Evolutionary conservation across 1,140 invertebrate genomes (phyloP).

Genomic region (Cydia splendana): DNA sequence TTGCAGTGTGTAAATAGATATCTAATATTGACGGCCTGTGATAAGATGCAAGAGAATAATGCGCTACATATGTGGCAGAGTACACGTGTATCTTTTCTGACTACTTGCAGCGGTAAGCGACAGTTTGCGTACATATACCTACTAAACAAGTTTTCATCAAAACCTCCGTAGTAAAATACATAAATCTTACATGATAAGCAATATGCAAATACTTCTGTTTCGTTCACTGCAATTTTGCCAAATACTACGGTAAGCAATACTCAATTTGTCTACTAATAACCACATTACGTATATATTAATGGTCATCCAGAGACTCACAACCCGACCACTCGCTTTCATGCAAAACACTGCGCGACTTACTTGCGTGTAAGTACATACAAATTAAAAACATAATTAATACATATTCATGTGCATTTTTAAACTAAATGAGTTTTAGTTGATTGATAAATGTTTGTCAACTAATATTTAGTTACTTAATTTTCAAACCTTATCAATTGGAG

Average conservation of each 20-base stretch:
- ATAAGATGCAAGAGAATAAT: slow-evolving; percentile 2
- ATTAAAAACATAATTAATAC: slow-evolving; percentile 46
- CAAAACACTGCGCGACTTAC: slow-evolving; percentile 53
- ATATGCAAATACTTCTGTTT: slow-evolving; percentile 42
- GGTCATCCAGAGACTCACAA: slow-evolving; percentile 46
- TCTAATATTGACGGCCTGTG: slow-evolving; percentile 11
- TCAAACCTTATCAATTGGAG: neutral
- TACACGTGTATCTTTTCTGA: slow-evolving; percentile 11
- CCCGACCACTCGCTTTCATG: slow-evolving; percentile 64
- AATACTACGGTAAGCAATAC: slow-evolving; percentile 53
- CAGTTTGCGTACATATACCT: slow-evolving; percentile 38
- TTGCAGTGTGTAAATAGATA: slow-evolving; percentile 14
- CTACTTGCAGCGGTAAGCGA: slow-evolving; percentile 43
- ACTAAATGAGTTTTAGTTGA: slow-evolving; percentile 16
- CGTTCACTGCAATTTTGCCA: slow-evolving; percentile 48
- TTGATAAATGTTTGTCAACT: neutral
- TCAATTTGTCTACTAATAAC: slow-evolving; percentile 44
- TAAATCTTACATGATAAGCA: slow-evolving; percentile 45
- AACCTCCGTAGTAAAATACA: slow-evolving; percentile 37
- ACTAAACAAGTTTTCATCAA: slow-evolving; percentile 45
- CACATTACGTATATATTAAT: slow-evolving; percentile 43
- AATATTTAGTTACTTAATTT: neutral
- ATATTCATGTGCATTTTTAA: slow-evolving; percentile 33
- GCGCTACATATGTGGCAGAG: slow-evolving; percentile 2
- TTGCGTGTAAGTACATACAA: slow-evolving; percentile 50